A percentile compares a stretch with the other conserved stretches of the same genome.
phyloP scores from a whole-genome alignment of 2,113 vertebrate species.

The Microcebus murinus region DNA sequence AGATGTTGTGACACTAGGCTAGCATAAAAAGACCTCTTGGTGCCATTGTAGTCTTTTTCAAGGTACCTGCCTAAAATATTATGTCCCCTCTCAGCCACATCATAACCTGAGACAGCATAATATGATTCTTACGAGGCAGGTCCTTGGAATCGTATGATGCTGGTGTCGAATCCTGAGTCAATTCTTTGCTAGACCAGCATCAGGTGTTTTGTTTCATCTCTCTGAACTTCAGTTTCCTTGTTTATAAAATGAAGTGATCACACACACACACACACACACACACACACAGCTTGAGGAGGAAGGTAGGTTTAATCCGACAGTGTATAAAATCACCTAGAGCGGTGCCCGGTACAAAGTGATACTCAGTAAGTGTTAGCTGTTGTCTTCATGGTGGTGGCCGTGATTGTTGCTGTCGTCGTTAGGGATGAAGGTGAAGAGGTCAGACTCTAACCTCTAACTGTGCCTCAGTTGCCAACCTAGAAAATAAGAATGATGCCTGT shows the following conservation, averaged over 20 bases:
- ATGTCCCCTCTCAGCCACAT: neutral
- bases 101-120: neutral
- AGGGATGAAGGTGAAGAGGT: fast-evolving
- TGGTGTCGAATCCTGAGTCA: neutral
- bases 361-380: neutral
- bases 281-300: neutral
- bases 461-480: fast-evolving
- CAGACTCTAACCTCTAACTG: no score
- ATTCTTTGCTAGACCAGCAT: fast-evolving
- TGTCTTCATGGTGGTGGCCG: fast-evolving
- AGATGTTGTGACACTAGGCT: neutral
- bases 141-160: neutral
- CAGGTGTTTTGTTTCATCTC: neutral
- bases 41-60: neutral
- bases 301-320: neutral
- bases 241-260: no score
- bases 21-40: no score
- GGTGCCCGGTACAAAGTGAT: neutral
- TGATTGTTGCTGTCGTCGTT: fast-evolving
- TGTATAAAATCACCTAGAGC: neutral
- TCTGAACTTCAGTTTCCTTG: neutral
- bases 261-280: no score
- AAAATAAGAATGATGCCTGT: neutral
- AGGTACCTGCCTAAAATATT: neutral
- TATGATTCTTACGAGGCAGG: fast-evolving